phyloP scores from a whole-genome alignment of 2,888 invertebrate species.

The Drosophila pseudotalamancana region DNA sequence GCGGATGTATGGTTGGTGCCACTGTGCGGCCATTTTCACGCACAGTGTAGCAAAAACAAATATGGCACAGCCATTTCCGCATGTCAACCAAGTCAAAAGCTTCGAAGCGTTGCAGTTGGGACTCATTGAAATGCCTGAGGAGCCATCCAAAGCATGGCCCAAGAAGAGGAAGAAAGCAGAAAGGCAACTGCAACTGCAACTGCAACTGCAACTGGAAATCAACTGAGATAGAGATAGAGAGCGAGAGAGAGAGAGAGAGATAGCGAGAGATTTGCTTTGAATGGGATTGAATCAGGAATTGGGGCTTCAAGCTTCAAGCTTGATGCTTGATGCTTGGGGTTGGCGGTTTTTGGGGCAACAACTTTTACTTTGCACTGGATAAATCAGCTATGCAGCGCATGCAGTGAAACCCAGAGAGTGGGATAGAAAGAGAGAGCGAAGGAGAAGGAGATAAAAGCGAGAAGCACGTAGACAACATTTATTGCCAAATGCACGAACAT shows the following conservation, averaged over 20 bases:
- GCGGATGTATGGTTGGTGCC: conserved; percentile 35
- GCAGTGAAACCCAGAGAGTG: conserved; percentile 55
- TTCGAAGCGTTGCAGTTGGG: conserved; percentile 47
- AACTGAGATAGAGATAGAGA: not conserved
- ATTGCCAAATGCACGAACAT: conserved; percentile 76
- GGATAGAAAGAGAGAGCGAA: not conserved
- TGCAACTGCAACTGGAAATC: conserved; percentile 12
- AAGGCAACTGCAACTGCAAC: conserved; percentile 3
- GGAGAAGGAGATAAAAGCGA: not conserved
- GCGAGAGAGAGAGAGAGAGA: not conserved
- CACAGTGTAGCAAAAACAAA: conserved; percentile 23
- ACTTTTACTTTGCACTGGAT: conserved; percentile 41
- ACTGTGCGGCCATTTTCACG: conserved; percentile 9
- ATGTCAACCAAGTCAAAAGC: conserved; percentile 37
- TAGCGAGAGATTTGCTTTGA: conserved; percentile 6
- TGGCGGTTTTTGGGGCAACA: not conserved
- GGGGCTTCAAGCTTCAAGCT: not conserved
- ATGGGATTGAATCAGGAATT: not conserved
- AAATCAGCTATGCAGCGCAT: conserved; percentile 18
- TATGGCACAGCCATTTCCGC: conserved; percentile 54
- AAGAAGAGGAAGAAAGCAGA: conserved; percentile 9
- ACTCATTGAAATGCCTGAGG: conserved; percentile 21
- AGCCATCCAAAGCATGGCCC: conserved; percentile 13
- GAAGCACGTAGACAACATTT: conserved; percentile 76
- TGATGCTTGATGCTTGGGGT: not conserved